phyloP scores from a whole-genome alignment of 2,888 invertebrate species.

The Agonopterix alstromeriana region DNA sequence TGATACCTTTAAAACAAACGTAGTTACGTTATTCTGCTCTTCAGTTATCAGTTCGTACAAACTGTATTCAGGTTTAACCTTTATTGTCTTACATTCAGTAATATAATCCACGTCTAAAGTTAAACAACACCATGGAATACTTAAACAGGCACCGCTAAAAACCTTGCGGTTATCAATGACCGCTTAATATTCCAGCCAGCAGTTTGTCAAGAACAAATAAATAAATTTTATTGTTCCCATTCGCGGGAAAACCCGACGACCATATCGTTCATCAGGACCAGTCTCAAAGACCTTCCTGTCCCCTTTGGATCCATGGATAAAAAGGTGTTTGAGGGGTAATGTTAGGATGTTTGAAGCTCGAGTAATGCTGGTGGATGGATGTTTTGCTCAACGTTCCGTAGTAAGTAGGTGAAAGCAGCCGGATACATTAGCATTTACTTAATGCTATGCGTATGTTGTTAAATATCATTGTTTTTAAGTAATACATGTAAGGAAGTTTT shows the following conservation, averaged over 20 bases:
- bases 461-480: neutral
- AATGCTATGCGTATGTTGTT: neutral
- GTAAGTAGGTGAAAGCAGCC: constrained; percentile 21
- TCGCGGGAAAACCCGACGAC: constrained; percentile 4
- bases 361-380: neutral
- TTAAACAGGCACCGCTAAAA: too few species aligned
- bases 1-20: too few species aligned
- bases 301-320: too few species aligned
- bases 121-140: too few species aligned
- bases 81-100: too few species aligned
- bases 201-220: neutral
- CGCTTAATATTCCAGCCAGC: too few species aligned
- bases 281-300: neutral
- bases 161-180: too few species aligned
- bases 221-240: constrained; percentile 3
- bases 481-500: neutral
- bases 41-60: too few species aligned
- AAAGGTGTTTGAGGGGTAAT: neutral
- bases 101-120: too few species aligned
- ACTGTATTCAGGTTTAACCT: too few species aligned
- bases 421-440: constrained; percentile 20
- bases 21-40: too few species aligned
- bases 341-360: neutral
- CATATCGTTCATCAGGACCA: neutral
- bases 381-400: constrained; percentile 16